phyloP scores from a whole-genome alignment of 2,113 vertebrate species.

The Struthio camelus region DNA sequence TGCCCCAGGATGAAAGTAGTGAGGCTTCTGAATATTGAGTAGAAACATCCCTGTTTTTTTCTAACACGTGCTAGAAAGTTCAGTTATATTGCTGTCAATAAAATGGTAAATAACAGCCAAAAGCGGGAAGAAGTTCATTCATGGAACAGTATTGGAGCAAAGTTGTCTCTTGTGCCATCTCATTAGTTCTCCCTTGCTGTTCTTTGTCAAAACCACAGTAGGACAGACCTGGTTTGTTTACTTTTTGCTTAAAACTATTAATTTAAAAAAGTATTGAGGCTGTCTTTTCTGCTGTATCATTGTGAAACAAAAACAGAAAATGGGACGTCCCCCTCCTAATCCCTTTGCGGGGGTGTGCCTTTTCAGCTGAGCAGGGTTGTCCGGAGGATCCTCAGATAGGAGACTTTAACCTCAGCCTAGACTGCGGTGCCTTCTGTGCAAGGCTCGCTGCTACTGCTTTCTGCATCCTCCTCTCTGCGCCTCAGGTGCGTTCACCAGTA shows the following conservation, averaged over 20 bases:
- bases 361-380: not conserved
- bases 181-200: not conserved
- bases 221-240: not conserved
- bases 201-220: not conserved
- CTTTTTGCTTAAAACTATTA: not conserved
- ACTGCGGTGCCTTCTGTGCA: fast-evolving
- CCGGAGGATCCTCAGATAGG: fast-evolving
- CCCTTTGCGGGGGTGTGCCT: not conserved
- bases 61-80: not conserved
- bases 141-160: not conserved
- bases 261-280: not conserved
- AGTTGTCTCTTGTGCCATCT: not conserved
- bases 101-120: not conserved
- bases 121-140: not conserved
- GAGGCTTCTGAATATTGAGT: not conserved
- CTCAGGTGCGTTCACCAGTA: not conserved
- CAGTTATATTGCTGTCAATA: not conserved
- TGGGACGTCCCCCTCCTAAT: fast-evolving
- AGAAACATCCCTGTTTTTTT: not conserved
- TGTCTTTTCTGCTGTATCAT: not conserved
- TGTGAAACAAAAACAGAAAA: not conserved
- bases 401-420: not conserved
- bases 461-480: not conserved
- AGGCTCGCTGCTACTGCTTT: not conserved
- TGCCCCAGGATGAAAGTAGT: fast-evolving